Base-by-base conservation (phyloP, 1,140 invertebrate species). In the Eubasilissa regina region DNA sequence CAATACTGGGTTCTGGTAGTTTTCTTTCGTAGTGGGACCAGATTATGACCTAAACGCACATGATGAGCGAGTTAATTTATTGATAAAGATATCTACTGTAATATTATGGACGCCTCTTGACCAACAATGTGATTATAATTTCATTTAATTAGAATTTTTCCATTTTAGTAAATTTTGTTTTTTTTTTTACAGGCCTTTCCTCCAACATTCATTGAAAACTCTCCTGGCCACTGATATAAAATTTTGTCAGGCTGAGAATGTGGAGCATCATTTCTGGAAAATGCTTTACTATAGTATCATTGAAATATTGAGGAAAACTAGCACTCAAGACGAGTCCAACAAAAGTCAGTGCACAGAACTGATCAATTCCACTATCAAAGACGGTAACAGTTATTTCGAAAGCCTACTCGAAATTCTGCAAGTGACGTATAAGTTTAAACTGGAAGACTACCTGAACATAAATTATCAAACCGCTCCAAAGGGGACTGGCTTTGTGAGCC, bases 231-330 rank as follows among this genome's bases (percentile, higher is more conserved):
- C 93, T 15, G 96, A 98, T 87, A 91, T 97, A 11, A 96, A 96
- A 85, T 96, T 97, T 85, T 96, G 96, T 83, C 94, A 96, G 84
- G 90, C 93, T 47, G 95, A 97, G 85, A 97, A 97, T 86, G 92
- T 97, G 7, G 97, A 98, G 84, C 94, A 96, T 84, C 92, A 95
- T 85, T 93, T 98, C 85, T 98, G 97, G 97, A 97, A 97, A 86
- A 92, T 97, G 77, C 89, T 96, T 0, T 98, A 96, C 87, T 96
- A 98, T 85, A 96, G 97, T 86, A 93, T 97, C 43, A 97, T 98
- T 80, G 96, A 98, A 87, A 90, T 94, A 73, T 87, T 95, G 81
- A 89, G 94, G 81, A 93, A 96, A 87, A 90, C 90, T 60, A 91
- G 94, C 84, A 84, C 90, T 11, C 90, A 87, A 84, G 80, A 87